These are phyloP conservation scores for Gymnogyps californianus DNA, from an alignment of 2,113 vertebrate species.

Conservation along the genomic window DNA sequence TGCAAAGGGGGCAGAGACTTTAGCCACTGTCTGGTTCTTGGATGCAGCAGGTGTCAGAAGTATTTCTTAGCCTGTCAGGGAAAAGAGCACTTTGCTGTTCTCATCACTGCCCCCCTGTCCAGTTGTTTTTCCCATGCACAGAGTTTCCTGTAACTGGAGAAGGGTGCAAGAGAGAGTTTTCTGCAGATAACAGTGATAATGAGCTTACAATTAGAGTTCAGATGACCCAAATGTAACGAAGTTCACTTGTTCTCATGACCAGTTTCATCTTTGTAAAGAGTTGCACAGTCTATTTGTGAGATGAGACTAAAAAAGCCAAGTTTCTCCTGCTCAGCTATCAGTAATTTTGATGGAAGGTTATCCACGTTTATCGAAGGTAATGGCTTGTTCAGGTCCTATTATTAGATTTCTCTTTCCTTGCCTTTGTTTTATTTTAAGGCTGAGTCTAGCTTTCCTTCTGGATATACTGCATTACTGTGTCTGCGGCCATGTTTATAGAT, in stretches of 20 bases:
- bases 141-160: background rate
- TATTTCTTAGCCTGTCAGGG: background rate
- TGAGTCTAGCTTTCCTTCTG: background rate
- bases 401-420: background rate
- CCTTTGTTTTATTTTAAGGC: background rate
- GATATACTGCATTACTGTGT: background rate
- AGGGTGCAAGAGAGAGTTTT: background rate
- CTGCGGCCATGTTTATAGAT: background rate
- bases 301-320: background rate
- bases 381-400: background rate
- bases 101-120: background rate
- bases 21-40: background rate
- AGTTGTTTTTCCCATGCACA: background rate
- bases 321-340: background rate
- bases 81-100: background rate
- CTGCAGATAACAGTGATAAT: background rate
- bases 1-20: fast-evolving
- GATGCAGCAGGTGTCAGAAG: background rate
- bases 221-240: background rate
- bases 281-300: background rate
- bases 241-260: background rate
- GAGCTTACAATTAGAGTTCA: background rate
- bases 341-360: background rate
- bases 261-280: background rate
- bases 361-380: background rate